Conservation (phyloP, 2,113 vertebrate species). For the Melanotaenia duboulayi region DNA sequence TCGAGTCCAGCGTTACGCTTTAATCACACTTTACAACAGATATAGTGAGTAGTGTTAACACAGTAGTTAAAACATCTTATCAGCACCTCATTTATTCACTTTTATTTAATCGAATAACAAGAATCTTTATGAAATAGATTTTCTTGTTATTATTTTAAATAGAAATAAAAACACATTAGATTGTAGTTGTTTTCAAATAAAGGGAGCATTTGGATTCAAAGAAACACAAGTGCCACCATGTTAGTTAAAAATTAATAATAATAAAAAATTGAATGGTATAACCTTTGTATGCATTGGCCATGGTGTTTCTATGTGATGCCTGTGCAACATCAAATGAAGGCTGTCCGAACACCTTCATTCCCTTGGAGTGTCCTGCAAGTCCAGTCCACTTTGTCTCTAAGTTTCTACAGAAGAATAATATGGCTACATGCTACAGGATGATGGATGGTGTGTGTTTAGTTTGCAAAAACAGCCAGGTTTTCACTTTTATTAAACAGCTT, state of each 20-base stretch:
- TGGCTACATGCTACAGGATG: conserved; percentile 49
- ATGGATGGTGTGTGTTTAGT: conserved; percentile 68
- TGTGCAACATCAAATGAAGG: conserved; percentile 63
- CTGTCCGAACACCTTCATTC: conserved; percentile 52
- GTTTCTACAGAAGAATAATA: conserved; percentile 49
- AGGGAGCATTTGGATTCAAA: neutral
- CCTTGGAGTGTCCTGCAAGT: conserved; percentile 48
- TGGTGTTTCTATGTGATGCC: conserved; percentile 46
- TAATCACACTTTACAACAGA: conserved; percentile 13
- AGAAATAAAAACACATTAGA: neutral
- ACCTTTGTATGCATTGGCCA: conserved; percentile 18
- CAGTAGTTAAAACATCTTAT: conserved; percentile 28
- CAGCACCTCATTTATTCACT: conserved; percentile 15
- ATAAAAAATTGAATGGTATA: neutral
- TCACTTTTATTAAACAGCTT: conserved; percentile 68
- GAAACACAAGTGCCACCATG: neutral
- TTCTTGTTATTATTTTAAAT: neutral
- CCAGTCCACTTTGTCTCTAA: conserved; percentile 40
- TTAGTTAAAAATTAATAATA: neutral
- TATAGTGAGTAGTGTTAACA: neutral
- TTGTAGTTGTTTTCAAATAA: neutral
- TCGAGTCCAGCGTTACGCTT: conserved; percentile 3
- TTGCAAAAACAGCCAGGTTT: conserved; percentile 63
- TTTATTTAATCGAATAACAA: neutral
- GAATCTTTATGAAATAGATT: neutral